Percentiles rank a stretch among this genome's conserved stretches.
Evolutionary conservation across 2,797 vertebrate species (phyloP).

Genomic region (Parambassis ranga): DNA sequence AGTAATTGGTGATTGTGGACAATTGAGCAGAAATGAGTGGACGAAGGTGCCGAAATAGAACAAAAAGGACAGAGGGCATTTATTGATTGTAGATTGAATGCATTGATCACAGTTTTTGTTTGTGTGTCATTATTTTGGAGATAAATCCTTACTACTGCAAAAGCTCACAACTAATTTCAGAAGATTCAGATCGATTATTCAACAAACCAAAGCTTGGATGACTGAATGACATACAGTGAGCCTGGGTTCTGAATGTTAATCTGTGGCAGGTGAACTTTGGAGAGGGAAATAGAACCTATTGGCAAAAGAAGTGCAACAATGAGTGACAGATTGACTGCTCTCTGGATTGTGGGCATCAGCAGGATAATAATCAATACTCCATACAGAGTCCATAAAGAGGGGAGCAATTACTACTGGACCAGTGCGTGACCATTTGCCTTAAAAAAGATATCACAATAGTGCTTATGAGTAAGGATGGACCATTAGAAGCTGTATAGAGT

Average conservation of each 20-base stretch:
- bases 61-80: background rate
- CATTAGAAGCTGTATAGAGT: no score
- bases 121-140: slow-evolving; percentile 20
- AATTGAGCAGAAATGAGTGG: slow-evolving; percentile 9
- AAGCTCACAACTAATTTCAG: slow-evolving; percentile 25
- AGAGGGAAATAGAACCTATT: background rate
- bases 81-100: slow-evolving; percentile 42
- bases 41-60: background rate
- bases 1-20: slow-evolving; percentile 2
- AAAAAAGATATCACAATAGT: no score
- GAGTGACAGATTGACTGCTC: slow-evolving; percentile 3
- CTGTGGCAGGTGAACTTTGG: background rate
- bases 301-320: slow-evolving; percentile 11
- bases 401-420: background rate
- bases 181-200: background rate
- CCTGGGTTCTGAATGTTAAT: background rate
- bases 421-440: no score
- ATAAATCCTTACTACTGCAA: slow-evolving; percentile 16
- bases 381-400: background rate
- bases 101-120: slow-evolving; percentile 21
- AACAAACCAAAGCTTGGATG: no score
- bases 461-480: no score
- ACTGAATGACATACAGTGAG: background rate
- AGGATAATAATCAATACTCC: slow-evolving; percentile 15
- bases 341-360: slow-evolving; percentile 13